Percentiles rank a stretch among this genome's conserved stretches.
Conservation (phyloP, 2,888 invertebrate genomes). For the Dryobotodes eremita region DNA sequence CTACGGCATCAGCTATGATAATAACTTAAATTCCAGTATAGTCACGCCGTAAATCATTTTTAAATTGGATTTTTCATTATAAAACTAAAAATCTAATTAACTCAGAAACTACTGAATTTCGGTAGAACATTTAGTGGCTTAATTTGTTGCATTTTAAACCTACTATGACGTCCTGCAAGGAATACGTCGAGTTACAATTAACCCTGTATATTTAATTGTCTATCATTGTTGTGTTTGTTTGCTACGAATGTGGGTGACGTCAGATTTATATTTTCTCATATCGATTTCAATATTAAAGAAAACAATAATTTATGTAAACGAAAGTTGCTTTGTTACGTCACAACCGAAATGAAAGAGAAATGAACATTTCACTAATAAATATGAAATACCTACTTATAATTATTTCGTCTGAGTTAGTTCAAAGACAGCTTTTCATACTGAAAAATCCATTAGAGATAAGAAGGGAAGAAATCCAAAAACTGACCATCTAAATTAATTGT, state of each 20-base stretch:
- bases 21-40: too few species aligned
- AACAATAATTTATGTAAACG: not conserved
- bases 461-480: not conserved
- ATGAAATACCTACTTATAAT: not conserved
- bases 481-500: not conserved
- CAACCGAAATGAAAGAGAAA: not conserved
- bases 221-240: slow-evolving; percentile 9
- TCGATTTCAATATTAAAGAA: slow-evolving; percentile 7
- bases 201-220: slow-evolving; percentile 15
- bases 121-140: too few species aligned
- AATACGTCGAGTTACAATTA: too few species aligned
- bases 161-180: too few species aligned
- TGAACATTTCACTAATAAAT: not conserved
- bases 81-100: too few species aligned
- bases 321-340: not conserved
- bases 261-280: not conserved
- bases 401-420: not conserved
- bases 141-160: too few species aligned
- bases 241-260: not conserved
- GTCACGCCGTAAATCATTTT: too few species aligned
- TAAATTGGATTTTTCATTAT: too few species aligned
- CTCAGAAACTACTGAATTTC: too few species aligned
- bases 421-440: not conserved
- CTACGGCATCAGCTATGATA: too few species aligned
- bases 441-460: too few species aligned